A percentile compares a stretch with the other conserved stretches of the same genome.
Evolutionary conservation across 2,797 vertebrate genomes (phyloP).

Genomic region (Dipus sagitta): DNA sequence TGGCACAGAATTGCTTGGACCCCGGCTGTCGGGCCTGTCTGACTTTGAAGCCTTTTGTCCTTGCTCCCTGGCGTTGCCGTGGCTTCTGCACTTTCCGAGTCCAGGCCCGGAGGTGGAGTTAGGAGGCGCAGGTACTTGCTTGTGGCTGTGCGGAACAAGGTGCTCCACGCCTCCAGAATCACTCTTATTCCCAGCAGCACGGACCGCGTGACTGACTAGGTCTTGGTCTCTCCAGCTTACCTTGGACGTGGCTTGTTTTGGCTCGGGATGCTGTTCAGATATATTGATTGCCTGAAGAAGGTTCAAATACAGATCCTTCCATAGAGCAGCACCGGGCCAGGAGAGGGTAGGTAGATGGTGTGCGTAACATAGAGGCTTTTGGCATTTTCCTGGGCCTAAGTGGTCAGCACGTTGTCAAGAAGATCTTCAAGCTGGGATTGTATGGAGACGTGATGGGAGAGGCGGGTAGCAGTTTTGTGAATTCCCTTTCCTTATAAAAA

Average conservation of each 20-base stretch:
- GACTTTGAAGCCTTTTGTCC: background rate
- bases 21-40: background rate
- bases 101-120: background rate
- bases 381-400: background rate
- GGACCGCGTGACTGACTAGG: background rate
- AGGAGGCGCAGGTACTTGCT: background rate
- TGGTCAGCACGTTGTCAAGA: background rate
- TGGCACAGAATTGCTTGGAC: background rate
- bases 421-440: background rate
- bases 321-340: background rate
- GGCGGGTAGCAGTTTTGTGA: background rate
- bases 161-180: rapidly evolving
- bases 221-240: background rate
- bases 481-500: rapidly evolving
- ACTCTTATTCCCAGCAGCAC: background rate
- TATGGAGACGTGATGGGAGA: background rate
- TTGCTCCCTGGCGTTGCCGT: background rate
- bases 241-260: background rate
- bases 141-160: background rate
- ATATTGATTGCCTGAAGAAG: background rate
- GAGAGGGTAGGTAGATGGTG: too few species aligned
- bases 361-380: background rate
- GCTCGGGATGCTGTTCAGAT: background rate
- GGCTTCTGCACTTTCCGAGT: background rate
- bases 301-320: background rate